phyloP scores from a whole-genome alignment of 1,140 invertebrate species.

The Brachionus plicatilis region DNA sequence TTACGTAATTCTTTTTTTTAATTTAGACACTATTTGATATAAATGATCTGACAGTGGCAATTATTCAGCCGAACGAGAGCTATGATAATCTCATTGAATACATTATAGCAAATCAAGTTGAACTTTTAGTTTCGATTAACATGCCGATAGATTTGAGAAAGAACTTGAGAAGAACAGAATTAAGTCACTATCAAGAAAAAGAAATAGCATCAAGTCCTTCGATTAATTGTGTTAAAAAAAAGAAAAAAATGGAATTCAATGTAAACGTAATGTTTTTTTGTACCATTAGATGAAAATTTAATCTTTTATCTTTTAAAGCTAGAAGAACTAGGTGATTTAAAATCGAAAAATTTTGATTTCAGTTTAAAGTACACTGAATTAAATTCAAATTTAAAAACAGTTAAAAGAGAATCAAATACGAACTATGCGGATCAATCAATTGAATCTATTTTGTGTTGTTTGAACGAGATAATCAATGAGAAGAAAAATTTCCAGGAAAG shows the following conservation, averaged over 20 bases:
- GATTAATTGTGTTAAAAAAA: not conserved
- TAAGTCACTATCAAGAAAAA: not conserved
- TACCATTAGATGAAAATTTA: not conserved
- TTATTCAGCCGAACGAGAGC: not conserved
- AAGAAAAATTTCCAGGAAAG: not conserved
- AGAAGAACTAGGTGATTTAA: not conserved
- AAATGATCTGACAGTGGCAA: not conserved
- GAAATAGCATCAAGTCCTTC: not conserved
- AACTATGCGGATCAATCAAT: not conserved
- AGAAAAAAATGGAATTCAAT: not conserved
- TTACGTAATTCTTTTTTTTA: not conserved
- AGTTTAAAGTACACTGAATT: not conserved
- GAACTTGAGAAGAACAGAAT: not conserved
- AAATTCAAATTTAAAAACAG: not conserved
- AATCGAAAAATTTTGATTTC: not conserved
- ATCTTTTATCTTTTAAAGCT: not conserved
- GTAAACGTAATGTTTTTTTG: not conserved
- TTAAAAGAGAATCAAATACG: not conserved
- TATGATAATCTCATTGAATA: constrained; percentile 20
- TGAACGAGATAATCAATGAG: not conserved
- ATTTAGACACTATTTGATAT: not conserved
- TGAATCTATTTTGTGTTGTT: not conserved
- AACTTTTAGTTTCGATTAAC: not conserved
- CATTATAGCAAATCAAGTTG: not conserved
- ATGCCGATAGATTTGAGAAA: not conserved